Evolutionary conservation across 2,113 vertebrate species (phyloP).

Genomic region (Sinocyclocheilus grahami): DNA sequence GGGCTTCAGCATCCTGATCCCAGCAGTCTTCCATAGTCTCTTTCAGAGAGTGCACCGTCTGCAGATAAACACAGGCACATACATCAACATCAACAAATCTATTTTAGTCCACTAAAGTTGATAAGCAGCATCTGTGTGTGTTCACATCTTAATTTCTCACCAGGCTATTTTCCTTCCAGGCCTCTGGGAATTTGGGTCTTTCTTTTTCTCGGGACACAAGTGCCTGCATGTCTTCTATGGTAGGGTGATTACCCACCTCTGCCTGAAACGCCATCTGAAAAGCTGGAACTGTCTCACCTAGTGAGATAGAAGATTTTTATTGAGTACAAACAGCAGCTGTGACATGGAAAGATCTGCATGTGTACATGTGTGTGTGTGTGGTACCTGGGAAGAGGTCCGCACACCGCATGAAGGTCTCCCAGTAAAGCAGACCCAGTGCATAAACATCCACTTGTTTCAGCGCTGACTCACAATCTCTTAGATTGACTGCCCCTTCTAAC

Average conservation of each 20-base stretch:
- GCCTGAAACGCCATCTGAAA: constrained; percentile 78
- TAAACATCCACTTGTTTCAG: constrained; percentile 98
- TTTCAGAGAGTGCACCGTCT: constrained; percentile 90
- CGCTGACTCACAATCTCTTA: constrained; percentile 91
- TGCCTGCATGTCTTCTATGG: constrained; percentile 99
- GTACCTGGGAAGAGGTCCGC: constrained; percentile 92
- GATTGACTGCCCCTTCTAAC: constrained; percentile 92
- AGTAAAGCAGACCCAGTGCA: constrained; percentile 90
- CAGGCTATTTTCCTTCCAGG: constrained; percentile 99
- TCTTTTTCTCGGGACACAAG: constrained; percentile 97
- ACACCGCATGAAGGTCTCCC: constrained; percentile 97
- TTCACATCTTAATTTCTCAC: constrained; percentile 67
- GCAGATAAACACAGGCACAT: constrained; percentile 2
- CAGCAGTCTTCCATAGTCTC: constrained; percentile 98
- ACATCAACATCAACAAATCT: constrained; percentile 2
- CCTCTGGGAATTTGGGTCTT: constrained; percentile 96
- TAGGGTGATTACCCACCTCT: constrained; percentile 87
- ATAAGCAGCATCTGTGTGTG: constrained; percentile 2
- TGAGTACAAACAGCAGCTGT: neutral
- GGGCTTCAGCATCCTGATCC: constrained; percentile 96
- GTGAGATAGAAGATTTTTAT: neutral
- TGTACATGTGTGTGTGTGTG: neutral
- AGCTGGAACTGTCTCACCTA: constrained; percentile 74
- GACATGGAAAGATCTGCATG: neutral
- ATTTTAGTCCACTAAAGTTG: neutral